Conservation (phyloP, 2,888 invertebrate species). For the Spialia ferax region DNA sequence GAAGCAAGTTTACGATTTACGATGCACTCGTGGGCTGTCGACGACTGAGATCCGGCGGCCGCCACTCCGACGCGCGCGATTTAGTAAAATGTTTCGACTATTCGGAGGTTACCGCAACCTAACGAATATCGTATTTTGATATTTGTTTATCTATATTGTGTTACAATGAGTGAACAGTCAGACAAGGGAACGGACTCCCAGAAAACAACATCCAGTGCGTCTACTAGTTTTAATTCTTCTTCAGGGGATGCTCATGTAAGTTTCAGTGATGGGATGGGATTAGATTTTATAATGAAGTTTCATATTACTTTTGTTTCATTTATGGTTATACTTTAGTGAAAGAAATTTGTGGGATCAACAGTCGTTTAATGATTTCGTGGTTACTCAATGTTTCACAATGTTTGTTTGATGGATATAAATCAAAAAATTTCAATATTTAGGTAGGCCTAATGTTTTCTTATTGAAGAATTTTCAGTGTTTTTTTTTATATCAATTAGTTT, state of each 20-base stretch:
- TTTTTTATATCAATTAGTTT: too few relatives aligned
- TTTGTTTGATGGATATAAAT: too few relatives aligned
- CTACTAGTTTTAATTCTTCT: conserved; percentile 53
- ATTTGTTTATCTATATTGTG: not conserved
- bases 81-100: conserved; percentile 48
- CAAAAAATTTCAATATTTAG: too few relatives aligned
- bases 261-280: conserved; percentile 31
- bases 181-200: conserved; percentile 7
- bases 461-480: too few relatives aligned
- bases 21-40: conserved; percentile 2
- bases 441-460: too few relatives aligned
- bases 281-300: not conserved
- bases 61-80: conserved; percentile 27
- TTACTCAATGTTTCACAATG: conserved; percentile 12
- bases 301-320: not conserved
- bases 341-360: not conserved
- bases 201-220: conserved; percentile 34
- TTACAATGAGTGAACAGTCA: conserved; percentile 14
- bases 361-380: not conserved
- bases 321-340: not conserved
- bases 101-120: conserved; percentile 18
- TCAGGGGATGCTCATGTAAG: conserved; percentile 55
- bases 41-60: conserved; percentile 8
- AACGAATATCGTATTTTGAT: conserved; percentile 34
- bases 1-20: too few relatives aligned